Base-by-base conservation (phyloP, 2,888 invertebrate species). In the Callyntrura sp. region DNA sequence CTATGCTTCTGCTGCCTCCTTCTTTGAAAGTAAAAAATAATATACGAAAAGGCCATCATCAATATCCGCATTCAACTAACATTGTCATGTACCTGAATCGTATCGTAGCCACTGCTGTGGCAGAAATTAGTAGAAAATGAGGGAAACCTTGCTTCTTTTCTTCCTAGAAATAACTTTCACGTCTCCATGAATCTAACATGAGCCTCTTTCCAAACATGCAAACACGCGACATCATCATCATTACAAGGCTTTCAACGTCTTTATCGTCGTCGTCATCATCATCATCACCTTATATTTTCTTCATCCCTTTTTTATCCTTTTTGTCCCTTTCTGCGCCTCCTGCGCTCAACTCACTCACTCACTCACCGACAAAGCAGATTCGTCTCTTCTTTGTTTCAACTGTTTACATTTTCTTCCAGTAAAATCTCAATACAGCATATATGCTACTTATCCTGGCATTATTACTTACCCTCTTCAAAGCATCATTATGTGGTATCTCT, bases 161-260 rank as follows among this genome's bases (percentile, higher is more conserved):
- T 23, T 0, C 17, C 4, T 23, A 25, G 12, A 62, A 62, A 68
- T n/a, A 51, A 68, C 68, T n/a, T 43, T 17, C 43, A 20, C 14
- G n/a, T 68, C 25, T 62, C 23, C 35, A 68, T 68, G 68, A 68
- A 68, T 43, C 0, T 35, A n/a, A 6, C 25, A 25, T 62, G 28
- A 62, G 62, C 17, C 6, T 68, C 17, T 68, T 43, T 14, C 17
- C n/a, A 35, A n/a, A 43, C 68, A 68, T 43, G 68, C n/a, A 35
- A 35, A 43, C 68, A 68, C 68, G 68, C 68, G 68, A 68, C 68
- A 68, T 9, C 68, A 68, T 68, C 43, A 17, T 68, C 43, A 35
- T 68, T 43, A 68, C 35, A 68, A 43, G 43, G 68, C 68, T 43
- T 68, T 68, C 43, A 43, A 35, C 68, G 8, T 43, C 43, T n/a